phyloP scores from a whole-genome alignment of 2,888 invertebrate genomes.

The Protodeltote pygarga region DNA sequence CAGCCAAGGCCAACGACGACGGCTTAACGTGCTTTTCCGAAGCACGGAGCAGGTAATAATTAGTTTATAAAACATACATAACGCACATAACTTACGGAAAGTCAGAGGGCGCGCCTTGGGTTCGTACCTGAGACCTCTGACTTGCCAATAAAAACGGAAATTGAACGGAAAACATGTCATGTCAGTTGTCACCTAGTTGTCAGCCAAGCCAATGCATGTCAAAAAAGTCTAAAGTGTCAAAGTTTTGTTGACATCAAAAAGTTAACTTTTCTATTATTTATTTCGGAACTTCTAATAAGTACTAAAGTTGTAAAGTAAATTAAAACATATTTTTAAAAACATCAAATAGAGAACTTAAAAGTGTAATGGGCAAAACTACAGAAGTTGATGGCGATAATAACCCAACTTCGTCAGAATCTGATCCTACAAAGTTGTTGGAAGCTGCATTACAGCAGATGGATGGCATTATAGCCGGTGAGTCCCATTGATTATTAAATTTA shows the following conservation, averaged over 20 bases:
- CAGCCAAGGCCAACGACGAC: no score
- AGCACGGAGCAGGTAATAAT: no score
- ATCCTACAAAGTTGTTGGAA: conserved; percentile 94
- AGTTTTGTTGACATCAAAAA: conserved; percentile 80
- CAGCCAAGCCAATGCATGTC: conserved; percentile 29
- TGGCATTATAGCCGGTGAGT: conserved; percentile 93
- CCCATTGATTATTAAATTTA: not conserved
- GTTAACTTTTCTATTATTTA: conserved; percentile 64
- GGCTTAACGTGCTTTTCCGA: no score
- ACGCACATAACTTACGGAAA: no score
- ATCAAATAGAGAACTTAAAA: conserved; percentile 16
- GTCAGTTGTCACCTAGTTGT: no score
- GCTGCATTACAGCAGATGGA: conserved; percentile 96
- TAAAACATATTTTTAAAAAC: conserved; percentile 17
- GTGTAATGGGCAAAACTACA: conserved; percentile 81
- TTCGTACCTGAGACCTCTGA: no score
- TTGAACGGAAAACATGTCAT: no score
- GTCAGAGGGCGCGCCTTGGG: no score
- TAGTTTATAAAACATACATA: no score
- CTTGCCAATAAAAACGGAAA: no score
- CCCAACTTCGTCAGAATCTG: conserved; percentile 89
- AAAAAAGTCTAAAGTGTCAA: conserved; percentile 47
- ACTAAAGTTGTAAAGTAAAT: conserved; percentile 23
- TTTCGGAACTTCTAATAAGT: conserved; percentile 37
- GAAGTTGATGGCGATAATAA: conserved; percentile 84